Evolutionary conservation across 2,888 invertebrate species (phyloP).

Genomic region (Polydrusus tereticollis): DNA sequence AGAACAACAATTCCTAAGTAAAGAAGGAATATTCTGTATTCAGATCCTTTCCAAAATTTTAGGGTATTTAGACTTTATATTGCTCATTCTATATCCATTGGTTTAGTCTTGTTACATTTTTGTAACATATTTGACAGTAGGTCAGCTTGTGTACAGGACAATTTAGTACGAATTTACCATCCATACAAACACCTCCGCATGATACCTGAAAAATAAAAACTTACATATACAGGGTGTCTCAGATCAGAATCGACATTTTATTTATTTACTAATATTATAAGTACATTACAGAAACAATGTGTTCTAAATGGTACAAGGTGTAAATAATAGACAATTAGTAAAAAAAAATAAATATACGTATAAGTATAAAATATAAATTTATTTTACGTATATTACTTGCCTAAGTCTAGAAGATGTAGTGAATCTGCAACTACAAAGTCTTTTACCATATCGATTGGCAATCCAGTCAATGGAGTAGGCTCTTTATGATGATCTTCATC

Average conservation of each 20-base stretch:
- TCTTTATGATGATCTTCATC: conserved; percentile 52
- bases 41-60: conserved; percentile 26
- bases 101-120: conserved; percentile 6
- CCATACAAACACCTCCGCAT: background rate
- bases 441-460: conserved; percentile 53
- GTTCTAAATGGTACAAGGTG: too few relatives aligned
- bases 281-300: background rate
- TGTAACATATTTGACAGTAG: background rate
- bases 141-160: background rate
- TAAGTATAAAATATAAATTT: background rate
- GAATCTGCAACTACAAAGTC: conserved; percentile 53
- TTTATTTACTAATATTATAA: background rate
- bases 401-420: conserved; percentile 54
- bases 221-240: background rate
- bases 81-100: conserved; percentile 3
- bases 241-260: background rate
- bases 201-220: background rate
- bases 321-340: too few relatives aligned
- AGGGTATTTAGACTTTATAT: conserved; percentile 10
- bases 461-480: conserved; percentile 42
- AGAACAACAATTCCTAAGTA: conserved; percentile 19
- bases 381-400: conserved; percentile 5
- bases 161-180: background rate
- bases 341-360: background rate
- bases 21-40: conserved; percentile 8